Conservation (phyloP, 2,888 invertebrate genomes). For the Oscheius onirici region DNA sequence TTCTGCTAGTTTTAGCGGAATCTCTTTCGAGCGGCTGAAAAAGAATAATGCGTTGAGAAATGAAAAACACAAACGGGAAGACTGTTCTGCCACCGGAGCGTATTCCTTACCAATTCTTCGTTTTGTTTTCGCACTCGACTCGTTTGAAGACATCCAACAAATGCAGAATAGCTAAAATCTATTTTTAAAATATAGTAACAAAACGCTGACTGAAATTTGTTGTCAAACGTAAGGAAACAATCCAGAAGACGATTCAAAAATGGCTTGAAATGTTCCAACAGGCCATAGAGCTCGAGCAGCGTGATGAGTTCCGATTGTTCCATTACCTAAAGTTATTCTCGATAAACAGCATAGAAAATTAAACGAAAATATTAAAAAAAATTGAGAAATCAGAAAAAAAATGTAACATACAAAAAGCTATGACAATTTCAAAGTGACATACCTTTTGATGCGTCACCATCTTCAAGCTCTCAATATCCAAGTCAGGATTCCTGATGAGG, state of each 20-base stretch:
- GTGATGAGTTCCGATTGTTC: slow-evolving; percentile 36
- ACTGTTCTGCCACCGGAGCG: not conserved
- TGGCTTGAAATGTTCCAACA: slow-evolving; percentile 36
- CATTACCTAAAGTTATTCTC: slow-evolving; percentile 17
- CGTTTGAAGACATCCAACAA: slow-evolving; percentile 31
- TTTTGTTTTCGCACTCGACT: not conserved
- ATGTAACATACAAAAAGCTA: no score
- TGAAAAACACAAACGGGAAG: not conserved
- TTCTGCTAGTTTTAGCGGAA: not conserved
- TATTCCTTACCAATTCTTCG: not conserved
- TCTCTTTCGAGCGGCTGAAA: slow-evolving; percentile 7
- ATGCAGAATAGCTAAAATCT: slow-evolving; percentile 26
- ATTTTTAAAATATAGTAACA: not conserved
- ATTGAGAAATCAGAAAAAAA: no score
- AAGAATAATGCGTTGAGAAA: not conserved
- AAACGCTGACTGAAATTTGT: slow-evolving; percentile 43
- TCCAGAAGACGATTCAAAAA: slow-evolving; percentile 40
- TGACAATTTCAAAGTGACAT: not conserved
- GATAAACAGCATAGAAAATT: not conserved
- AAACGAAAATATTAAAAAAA: no score
- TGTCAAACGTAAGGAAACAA: slow-evolving; percentile 40
- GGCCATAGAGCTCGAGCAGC: slow-evolving; percentile 43
- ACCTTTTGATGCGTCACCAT: slow-evolving; percentile 40
- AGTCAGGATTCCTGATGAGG: slow-evolving; percentile 34
- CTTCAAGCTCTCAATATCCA: slow-evolving; percentile 46